Conservation (phyloP, 2,888 invertebrate genomes). For the Phalangium opilio region DNA sequence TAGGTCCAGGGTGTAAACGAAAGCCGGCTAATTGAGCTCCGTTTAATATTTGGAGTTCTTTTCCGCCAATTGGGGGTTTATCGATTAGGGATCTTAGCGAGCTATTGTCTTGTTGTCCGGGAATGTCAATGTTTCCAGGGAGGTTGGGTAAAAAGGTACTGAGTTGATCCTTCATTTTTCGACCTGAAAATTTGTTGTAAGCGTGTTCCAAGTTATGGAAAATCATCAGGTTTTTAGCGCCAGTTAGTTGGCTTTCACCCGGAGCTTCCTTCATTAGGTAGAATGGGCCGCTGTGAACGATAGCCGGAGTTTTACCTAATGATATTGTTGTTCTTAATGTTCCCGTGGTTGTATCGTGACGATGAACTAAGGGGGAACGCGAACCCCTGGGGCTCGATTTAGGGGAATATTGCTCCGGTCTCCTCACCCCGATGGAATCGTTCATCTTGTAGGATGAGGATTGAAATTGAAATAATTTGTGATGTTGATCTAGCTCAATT, state of each 20-base stretch:
- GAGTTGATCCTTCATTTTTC: slow-evolving; percentile 58
- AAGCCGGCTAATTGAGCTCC: slow-evolving; percentile 83
- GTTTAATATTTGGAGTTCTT: slow-evolving; percentile 69
- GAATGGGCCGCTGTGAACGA: slow-evolving; percentile 78
- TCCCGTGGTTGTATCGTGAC: slow-evolving; percentile 82
- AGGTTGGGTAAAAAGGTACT: slow-evolving; percentile 88
- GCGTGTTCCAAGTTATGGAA: slow-evolving; percentile 93
- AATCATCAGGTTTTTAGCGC: slow-evolving; percentile 91
- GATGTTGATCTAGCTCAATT: too few relatives aligned
- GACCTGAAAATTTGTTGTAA: slow-evolving; percentile 66
- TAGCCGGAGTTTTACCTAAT: slow-evolving; percentile 88
- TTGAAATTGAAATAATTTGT: too few relatives aligned
- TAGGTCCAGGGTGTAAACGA: slow-evolving; percentile 83
- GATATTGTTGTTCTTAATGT: slow-evolving; percentile 95
- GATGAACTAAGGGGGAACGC: slow-evolving; percentile 58
- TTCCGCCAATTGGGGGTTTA: slow-evolving; percentile 74
- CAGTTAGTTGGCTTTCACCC: slow-evolving; percentile 51
- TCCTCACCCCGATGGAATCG: slow-evolving; percentile 1
- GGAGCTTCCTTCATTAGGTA: slow-evolving; percentile 95
- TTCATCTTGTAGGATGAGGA: too few relatives aligned
- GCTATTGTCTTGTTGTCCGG: slow-evolving; percentile 47
- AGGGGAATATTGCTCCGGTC: slow-evolving; percentile 20
- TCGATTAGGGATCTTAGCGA: slow-evolving; percentile 49
- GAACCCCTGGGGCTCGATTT: slow-evolving; percentile 22
- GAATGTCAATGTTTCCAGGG: slow-evolving; percentile 87